Percentiles rank a stretch among this genome's conserved stretches.
phyloP scores from a whole-genome alignment of 2,113 vertebrate species.

The Mesembrinibis cayennensis region DNA sequence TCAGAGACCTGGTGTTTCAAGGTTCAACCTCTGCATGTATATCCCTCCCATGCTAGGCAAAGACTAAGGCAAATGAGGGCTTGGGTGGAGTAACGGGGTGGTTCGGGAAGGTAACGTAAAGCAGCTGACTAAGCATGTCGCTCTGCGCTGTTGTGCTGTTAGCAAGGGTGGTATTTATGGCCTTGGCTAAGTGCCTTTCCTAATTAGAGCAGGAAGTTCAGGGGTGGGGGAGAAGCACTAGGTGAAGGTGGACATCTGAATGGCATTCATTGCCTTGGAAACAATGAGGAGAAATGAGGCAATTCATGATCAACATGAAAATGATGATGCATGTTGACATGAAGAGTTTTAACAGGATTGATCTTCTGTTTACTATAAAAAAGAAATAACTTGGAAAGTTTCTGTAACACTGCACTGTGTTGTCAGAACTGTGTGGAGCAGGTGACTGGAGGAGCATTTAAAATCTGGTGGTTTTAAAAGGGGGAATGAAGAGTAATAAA shows the following conservation, averaged over 20 bases:
- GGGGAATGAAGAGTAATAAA: not conserved
- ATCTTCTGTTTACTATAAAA: not conserved
- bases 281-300: not conserved
- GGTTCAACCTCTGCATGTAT: not conserved
- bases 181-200: not conserved
- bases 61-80: not conserved
- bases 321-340: not conserved
- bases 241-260: not conserved
- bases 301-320: not conserved
- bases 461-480: not conserved
- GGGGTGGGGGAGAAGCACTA: not conserved
- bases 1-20: not conserved
- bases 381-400: not conserved
- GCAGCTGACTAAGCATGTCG: not conserved
- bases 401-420: not conserved
- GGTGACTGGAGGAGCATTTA: constrained; percentile 7
- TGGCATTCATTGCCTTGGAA: not conserved
- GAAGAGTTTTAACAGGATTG: not conserved
- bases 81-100: not conserved
- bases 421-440: constrained; percentile 47
- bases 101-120: not conserved
- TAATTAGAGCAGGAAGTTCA: constrained; percentile 7
- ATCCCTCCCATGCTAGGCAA: not conserved
- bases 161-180: not conserved
- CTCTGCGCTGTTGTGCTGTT: not conserved